Evolutionary conservation across 2,888 invertebrate species (phyloP), one percentile per base, ranked within the genome.

Genomic region (Agrotis puta): DNA sequence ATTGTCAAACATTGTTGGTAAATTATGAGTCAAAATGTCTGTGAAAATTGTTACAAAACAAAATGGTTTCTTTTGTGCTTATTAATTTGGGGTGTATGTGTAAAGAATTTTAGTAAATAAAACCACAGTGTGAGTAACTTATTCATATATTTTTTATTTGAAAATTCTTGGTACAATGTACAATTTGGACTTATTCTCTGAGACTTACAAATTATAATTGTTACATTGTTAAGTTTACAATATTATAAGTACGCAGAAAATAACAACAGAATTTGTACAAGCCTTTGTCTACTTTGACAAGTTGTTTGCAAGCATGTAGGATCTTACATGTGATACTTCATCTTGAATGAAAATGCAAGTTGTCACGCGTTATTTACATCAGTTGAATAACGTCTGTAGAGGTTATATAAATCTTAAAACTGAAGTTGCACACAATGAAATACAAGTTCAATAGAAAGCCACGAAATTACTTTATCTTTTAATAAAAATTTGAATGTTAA

Each of bases 121-220:
- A 93, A 94, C 87, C 81, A 83, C n/a, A 22, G 6, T 65, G 80
- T 93, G 91, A 90, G 94, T 95, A 95, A 95, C 95, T 95, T 95
- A 95, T 85, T 91, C 89, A 91, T 94, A 94, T 92, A 91, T 92
- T 93, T 92, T 91, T 92, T 91, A 91, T 92, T 94, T 91, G 92
- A 94, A 95, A 94, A 91, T 94, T 93, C 90, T 92, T 92, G 94
- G 89, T 94, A 94, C 92, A 95, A 94, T 95, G 88, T 95, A 94
- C 94, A 93, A 87, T 88, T 90, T 89, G 92, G 93, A 93, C 93
- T 91, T 92, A 86, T 81, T 88, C 80, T 87, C 88, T 86, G 89
- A 86, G 84, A 77, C 88, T 91, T 91, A 88, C 83, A 85, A 90
- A 87, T 85, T 88, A 89, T 87, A 88, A 84, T 87, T 80, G 81